Conservation (phyloP, 1,140 invertebrate genomes). For the Danaus melanippus region DNA sequence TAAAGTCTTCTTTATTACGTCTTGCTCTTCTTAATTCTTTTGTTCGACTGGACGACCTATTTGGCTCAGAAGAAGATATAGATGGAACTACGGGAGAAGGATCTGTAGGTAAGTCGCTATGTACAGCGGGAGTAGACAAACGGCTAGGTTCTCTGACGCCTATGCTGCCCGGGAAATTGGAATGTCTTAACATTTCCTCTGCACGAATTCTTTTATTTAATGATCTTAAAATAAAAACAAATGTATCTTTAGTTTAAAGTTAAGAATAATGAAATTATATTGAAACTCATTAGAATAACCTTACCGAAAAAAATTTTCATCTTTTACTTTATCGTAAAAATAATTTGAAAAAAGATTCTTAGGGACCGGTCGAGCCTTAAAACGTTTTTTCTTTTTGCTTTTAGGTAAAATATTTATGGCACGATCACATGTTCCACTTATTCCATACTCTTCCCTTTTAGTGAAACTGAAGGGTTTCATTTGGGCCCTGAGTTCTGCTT, state of each 20-base stretch:
- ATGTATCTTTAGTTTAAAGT: background rate
- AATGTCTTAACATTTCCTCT: constrained; percentile 77
- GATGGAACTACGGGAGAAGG: constrained; percentile 53
- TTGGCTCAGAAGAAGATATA: constrained; percentile 40
- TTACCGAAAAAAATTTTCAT: constrained; percentile 81
- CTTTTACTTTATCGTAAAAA: constrained; percentile 79
- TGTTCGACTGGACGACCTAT: constrained; percentile 38
- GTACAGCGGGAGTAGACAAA: constrained; percentile 51
- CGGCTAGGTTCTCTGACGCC: constrained; percentile 74
- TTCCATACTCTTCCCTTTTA: constrained; percentile 70
- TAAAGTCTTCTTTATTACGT: constrained; percentile 57
- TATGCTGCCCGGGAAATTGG: constrained; percentile 80
- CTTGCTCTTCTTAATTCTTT: constrained; percentile 40
- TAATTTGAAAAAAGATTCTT: constrained; percentile 80
- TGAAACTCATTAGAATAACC: too few relatives aligned
- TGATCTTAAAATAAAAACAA: constrained; percentile 28
- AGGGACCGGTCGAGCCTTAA: constrained; percentile 78
- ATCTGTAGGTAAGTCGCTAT: constrained; percentile 54
- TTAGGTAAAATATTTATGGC: constrained; percentile 39
- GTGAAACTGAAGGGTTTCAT: constrained; percentile 79
- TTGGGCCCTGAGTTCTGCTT: constrained; percentile 71
- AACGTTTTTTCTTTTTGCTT: constrained; percentile 66
- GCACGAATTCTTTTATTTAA: constrained; percentile 79
- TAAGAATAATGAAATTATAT: too few relatives aligned
- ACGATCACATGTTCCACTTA: constrained; percentile 61